phyloP scores from a whole-genome alignment of 2,113 vertebrate species.

The Prionailurus viverrinus region DNA sequence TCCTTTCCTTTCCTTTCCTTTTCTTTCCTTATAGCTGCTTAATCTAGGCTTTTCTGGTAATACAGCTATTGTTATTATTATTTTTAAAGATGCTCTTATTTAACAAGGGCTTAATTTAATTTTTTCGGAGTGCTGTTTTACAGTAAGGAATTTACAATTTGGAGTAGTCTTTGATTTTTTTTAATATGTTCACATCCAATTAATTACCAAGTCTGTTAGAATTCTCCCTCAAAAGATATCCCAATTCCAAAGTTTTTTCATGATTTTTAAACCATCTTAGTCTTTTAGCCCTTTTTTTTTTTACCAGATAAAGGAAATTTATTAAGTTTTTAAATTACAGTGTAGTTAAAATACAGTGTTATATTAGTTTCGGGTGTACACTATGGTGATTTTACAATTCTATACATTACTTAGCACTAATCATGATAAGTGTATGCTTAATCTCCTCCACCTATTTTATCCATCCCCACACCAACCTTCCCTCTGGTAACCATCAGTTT shows the following conservation, averaged over 20 bases:
- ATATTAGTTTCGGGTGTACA: background rate
- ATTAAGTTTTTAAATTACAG: background rate
- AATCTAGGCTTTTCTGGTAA: background rate
- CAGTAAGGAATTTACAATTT: background rate
- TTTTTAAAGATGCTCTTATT: background rate
- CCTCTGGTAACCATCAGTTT: background rate
- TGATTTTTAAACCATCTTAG: background rate
- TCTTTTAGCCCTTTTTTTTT: background rate
- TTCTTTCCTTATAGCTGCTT: background rate
- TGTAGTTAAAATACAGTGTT: background rate
- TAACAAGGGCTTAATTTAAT: background rate
- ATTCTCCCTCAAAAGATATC: background rate
- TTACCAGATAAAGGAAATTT: background rate
- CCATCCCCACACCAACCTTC: background rate
- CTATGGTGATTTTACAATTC: background rate
- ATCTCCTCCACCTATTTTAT: background rate
- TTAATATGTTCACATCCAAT: background rate
- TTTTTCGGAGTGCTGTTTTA: background rate
- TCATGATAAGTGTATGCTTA: background rate
- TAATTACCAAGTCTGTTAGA: conserved; percentile 9
- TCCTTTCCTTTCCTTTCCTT: background rate
- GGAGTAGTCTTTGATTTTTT: conserved; percentile 8
- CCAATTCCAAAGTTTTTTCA: background rate
- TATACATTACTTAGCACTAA: background rate
- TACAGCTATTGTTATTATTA: background rate